Base-by-base conservation (phyloP, 1,140 invertebrate species). In the Tetramorium simillimum region DNA sequence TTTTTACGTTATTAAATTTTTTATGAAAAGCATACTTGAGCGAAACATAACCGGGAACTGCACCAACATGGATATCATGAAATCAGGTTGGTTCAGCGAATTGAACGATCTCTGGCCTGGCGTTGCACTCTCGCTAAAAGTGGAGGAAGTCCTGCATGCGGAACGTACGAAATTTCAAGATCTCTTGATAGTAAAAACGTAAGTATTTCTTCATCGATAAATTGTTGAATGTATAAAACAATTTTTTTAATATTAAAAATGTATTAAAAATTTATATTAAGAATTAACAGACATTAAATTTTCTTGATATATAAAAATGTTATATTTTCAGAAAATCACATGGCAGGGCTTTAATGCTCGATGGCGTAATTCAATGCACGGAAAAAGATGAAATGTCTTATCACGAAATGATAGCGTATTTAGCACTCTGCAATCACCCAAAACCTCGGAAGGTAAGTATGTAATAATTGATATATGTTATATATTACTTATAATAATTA, bases 381-480 rank as follows among this genome's bases (percentile, higher is more conserved):
- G 98, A 99, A 94, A 96, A 96, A 87, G 99, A 99, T 96, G 99
- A 99, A 95, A 99, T 99, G 94, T 97, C 99, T 0, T 99, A 99
- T 94, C 99, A 99, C 95, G 99, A 99, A 96, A 99, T 99, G 99
- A 98, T 99, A 87, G 96, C 98, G 3, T 99, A 99, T 95, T 93
- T 99, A 40, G 99, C 99, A 0, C 94, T 99, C 0, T 99, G 98
- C 93, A 97, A 96, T 90, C 99, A 99, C 96, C 97, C 98, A 3
- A 97, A 98, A 93, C 99, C 99, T 0, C 97, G 98, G 94, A 98
- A 98, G 85, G 99, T 99, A 86, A 93, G 93, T 51, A 24, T 6
- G 4, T 33, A 51, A 37, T 18, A 24, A 70, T 21, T 56, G 10
- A 33, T 18, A n/a, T 62, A 24, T n/a, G n/a, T 58, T 49, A 37